Evolutionary conservation across 2,113 vertebrate genomes (phyloP).

Genomic region (Nothocercus julius): DNA sequence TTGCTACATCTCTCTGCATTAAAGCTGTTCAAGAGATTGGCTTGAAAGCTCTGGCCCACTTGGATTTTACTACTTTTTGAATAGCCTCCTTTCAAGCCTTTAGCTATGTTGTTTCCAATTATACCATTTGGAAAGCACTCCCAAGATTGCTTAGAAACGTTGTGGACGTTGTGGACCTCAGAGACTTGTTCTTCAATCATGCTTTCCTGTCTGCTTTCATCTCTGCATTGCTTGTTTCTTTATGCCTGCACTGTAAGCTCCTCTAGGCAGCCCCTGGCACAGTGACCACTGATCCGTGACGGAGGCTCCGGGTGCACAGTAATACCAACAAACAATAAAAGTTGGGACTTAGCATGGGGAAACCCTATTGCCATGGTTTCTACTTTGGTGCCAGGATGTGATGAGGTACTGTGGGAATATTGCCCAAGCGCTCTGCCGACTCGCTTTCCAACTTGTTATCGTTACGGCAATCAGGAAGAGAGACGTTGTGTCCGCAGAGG

Average conservation of each 20-base stretch:
- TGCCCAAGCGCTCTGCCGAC: neutral
- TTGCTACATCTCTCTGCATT: neutral
- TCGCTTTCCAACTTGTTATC: neutral
- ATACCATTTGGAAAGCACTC: neutral
- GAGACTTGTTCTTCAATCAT: neutral
- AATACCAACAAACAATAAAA: neutral
- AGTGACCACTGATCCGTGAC: fast-evolving
- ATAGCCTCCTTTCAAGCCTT: neutral
- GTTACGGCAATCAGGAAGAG: neutral
- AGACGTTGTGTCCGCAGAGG: neutral
- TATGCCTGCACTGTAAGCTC: neutral
- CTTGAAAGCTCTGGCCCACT: neutral
- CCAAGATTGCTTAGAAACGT: neutral
- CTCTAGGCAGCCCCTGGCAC: neutral
- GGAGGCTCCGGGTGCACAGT: neutral
- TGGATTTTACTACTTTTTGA: neutral
- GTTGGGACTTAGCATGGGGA: neutral
- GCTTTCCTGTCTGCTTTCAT: neutral
- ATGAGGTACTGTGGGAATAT: neutral
- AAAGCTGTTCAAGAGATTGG: neutral
- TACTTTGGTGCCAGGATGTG: neutral
- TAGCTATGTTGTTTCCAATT: neutral
- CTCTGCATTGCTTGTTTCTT: neutral
- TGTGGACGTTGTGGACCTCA: neutral
- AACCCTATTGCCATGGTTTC: neutral